Base-by-base conservation (phyloP, 1,140 invertebrate species). In the Drosophila mayri region DNA sequence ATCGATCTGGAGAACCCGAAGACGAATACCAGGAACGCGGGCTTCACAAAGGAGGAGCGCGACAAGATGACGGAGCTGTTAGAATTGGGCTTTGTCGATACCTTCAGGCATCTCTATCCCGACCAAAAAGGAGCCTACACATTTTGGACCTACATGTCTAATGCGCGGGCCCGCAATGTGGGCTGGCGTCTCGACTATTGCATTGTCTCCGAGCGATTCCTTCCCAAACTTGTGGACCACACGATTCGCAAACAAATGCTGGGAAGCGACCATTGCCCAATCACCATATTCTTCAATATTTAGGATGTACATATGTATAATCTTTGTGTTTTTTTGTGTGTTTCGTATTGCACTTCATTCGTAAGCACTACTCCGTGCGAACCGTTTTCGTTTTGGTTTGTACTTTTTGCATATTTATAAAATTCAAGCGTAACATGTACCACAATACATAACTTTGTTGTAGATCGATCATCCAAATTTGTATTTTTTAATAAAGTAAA, bases 121-220 rank as follows among this genome's bases (percentile, higher is more conserved):
- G 96, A 99, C 10, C 94, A 95, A 81, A 95, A 94, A 14, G 96
- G 94, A 4, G 96, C 96, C 11, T 99, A 99, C 90, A 98, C 98
- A 1, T 99, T 98, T 92, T 99, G 99, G 99, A 92, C 92, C 0
- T 93, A 92, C 46, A 91, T 93, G 87, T 47, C 70, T 44, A 92
- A 92, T 79, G 85, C 92, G 3, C 94, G 99, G 65, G 93, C 94
- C 4, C 98, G 97, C 83, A 99, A 99, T 94, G 95, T 98, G 84
- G 99, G 99, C 93, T 99, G 99, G 98, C 95, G 98, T 92, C 93
- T 99, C 71, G 98, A 99, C 93, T 99, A 99, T 92, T 99, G 98
- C 92, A 94, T 99, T 18, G 92, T 98, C 1, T 99, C 98, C 1
- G 94, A 98, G 81, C 94, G 96, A 62, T 93, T 99, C 14, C 91